phyloP scores from a whole-genome alignment of 2,113 vertebrate genomes.

The Pungitius pungitius region DNA sequence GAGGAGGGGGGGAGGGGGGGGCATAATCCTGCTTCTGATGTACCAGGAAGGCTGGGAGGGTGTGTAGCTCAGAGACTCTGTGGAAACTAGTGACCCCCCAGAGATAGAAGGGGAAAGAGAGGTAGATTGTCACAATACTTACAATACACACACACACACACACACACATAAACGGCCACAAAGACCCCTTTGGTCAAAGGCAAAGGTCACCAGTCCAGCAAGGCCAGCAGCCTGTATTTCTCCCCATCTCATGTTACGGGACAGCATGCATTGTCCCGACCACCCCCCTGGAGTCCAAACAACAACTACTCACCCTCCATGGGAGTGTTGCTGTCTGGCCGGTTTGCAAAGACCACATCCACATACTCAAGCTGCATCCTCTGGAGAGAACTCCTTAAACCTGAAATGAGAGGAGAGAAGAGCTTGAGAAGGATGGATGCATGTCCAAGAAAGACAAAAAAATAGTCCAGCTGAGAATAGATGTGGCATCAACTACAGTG shows the following conservation, averaged over 20 bases:
- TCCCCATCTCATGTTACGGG: slow-evolving; percentile 65
- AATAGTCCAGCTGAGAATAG: slow-evolving; percentile 5
- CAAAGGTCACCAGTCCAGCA: slow-evolving; percentile 24
- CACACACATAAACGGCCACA: neutral
- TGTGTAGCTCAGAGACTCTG: slow-evolving; percentile 57
- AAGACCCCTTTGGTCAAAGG: slow-evolving; percentile 35
- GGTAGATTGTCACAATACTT: slow-evolving; percentile 44
- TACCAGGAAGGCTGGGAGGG: slow-evolving; percentile 57
- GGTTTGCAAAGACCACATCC: slow-evolving; percentile 97
- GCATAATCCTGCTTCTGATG: slow-evolving; percentile 74
- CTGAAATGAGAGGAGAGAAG: slow-evolving; percentile 70
- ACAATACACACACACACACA: slow-evolving; percentile 8
- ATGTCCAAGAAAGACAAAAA: slow-evolving; percentile 46
- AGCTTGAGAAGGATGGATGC: neutral
- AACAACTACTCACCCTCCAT: slow-evolving; percentile 91
- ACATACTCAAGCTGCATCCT: slow-evolving; percentile 97
- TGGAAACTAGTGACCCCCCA: slow-evolving; percentile 56
- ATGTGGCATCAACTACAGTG: neutral
- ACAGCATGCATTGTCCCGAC: slow-evolving; percentile 41
- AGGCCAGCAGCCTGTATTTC: slow-evolving; percentile 31
- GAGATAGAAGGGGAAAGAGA: slow-evolving; percentile 53
- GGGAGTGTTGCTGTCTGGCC: slow-evolving; percentile 94
- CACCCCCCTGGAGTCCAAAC: neutral
- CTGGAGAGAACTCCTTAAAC: slow-evolving; percentile 93
- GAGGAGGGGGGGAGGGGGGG: slow-evolving; percentile 34